Percentiles rank a stretch among this genome's conserved stretches.
Conservation (phyloP, 37 sponge, comb jelly and placozoan species). For the Aphrocallistes beatrix region DNA sequence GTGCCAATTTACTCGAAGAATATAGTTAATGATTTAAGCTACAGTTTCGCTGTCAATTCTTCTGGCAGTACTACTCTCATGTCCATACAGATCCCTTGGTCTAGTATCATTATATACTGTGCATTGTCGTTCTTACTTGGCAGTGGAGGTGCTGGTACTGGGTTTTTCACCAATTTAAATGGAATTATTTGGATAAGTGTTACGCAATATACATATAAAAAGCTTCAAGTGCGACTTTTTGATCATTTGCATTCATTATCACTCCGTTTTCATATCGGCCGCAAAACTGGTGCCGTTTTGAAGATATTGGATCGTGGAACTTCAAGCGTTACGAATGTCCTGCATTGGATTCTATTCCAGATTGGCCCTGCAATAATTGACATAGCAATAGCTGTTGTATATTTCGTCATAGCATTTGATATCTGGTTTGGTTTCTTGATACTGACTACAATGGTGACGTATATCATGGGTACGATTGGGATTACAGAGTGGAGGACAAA, state of each 20-base stretch:
- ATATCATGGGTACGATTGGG: conserved; percentile 74
- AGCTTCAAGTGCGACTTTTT: conserved; percentile 62
- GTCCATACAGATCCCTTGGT: conserved; percentile 25
- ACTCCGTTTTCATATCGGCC: conserved; percentile 85
- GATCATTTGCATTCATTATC: conserved; percentile 81
- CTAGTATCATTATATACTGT: conserved; percentile 46
- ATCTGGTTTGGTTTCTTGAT: conserved; percentile 96
- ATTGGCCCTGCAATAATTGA: conserved; percentile 85
- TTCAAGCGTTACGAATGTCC: conserved; percentile 69
- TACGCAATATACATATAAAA: conserved; percentile 79
- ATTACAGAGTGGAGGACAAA: conserved; percentile 87
- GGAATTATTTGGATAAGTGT: conserved; percentile 78
- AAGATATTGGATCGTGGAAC: conserved; percentile 87
- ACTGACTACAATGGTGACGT: conserved; percentile 72
- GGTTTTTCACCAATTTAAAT: conserved; percentile 60
- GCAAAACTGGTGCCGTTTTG: conserved; percentile 94
- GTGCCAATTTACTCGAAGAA: conserved; percentile 91
- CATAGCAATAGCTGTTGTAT: conserved; percentile 81
- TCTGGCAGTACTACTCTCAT: conserved; percentile 1
- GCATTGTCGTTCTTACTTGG: not conserved
- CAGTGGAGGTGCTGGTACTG: conserved; percentile 51
- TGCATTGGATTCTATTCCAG: conserved; percentile 87
- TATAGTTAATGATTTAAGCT: conserved; percentile 59
- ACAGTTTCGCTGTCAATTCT: not conserved
- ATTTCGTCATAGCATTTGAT: conserved; percentile 90